These are phyloP conservation scores for Coenonympha glycerion DNA, from an alignment of 2,888 invertebrate genomes.

Conservation along the genomic window DNA sequence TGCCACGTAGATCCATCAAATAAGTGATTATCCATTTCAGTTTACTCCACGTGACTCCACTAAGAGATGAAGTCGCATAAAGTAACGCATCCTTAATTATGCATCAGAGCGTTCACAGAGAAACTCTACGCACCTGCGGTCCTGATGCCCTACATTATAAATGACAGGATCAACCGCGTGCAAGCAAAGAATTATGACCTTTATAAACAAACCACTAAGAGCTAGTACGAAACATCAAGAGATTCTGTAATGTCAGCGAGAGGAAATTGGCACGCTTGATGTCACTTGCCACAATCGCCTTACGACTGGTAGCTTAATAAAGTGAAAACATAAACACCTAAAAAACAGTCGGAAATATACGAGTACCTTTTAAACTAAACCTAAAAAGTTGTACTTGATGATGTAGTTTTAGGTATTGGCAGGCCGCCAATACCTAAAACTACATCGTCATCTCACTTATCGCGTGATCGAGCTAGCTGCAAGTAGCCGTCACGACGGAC, in stretches of 20 bases:
- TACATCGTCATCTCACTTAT: too few relatives aligned
- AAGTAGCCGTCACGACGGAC: too few relatives aligned
- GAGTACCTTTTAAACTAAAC: neutral
- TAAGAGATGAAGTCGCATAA: slow-evolving; percentile 40
- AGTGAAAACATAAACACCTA: slow-evolving; percentile 1
- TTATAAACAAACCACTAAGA: neutral
- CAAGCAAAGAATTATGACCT: slow-evolving; percentile 3
- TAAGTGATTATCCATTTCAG: slow-evolving; percentile 42
- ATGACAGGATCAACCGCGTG: slow-evolving; percentile 37
- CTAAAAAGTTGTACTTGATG: neutral
- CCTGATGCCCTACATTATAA: slow-evolving; percentile 70
- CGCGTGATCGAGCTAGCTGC: too few relatives aligned
- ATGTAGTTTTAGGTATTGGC: too few relatives aligned
- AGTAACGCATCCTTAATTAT: slow-evolving; percentile 64
- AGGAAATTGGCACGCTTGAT: slow-evolving; percentile 2
- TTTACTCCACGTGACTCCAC: slow-evolving; percentile 38
- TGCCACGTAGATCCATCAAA: neutral
- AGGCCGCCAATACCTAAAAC: too few relatives aligned
- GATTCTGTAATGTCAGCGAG: neutral
- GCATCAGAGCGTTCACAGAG: slow-evolving; percentile 65
- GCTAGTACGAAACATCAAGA: neutral
- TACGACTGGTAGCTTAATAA: slow-evolving; percentile 3
- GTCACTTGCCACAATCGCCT: slow-evolving; percentile 7
- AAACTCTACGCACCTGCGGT: slow-evolving; percentile 53
- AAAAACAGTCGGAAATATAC: slow-evolving; percentile 4